Percentiles rank a stretch among this genome's conserved stretches.
These are phyloP conservation scores for Synergus itoensis DNA, from an alignment of 2,888 invertebrate species.

Conservation along the genomic window DNA sequence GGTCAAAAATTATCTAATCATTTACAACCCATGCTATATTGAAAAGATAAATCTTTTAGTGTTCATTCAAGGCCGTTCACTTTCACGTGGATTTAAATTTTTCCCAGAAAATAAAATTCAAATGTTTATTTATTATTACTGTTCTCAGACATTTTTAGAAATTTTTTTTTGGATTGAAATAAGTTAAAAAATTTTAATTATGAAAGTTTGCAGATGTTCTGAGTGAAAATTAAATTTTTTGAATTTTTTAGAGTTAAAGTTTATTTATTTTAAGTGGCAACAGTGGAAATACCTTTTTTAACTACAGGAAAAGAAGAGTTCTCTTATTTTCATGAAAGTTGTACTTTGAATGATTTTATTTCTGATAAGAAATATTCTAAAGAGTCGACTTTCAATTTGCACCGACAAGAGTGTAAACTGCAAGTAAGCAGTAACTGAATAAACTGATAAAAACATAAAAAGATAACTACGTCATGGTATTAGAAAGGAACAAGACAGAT, in stretches of 20 bases:
- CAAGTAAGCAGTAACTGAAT: no score
- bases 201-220: no score
- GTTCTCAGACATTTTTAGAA: neutral
- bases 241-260: neutral
- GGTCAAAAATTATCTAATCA: neutral
- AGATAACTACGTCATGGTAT: neutral
- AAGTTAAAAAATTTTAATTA: neutral
- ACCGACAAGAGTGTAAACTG: neutral
- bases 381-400: neutral
- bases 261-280: neutral
- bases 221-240: neutral
- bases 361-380: neutral
- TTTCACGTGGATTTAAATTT: neutral
- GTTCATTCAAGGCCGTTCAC: neutral
- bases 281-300: neutral
- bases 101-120: neutral
- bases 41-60: neutral
- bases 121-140: neutral
- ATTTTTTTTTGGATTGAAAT: neutral
- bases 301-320: no score
- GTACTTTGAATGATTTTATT: neutral
- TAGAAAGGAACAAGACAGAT: neutral
- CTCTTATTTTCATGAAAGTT: neutral
- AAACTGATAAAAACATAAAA: constrained; percentile 13
- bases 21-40: neutral